Evolutionary conservation across 1,140 invertebrate genomes (phyloP).

Genomic region (Propsilocerus akamusi): DNA sequence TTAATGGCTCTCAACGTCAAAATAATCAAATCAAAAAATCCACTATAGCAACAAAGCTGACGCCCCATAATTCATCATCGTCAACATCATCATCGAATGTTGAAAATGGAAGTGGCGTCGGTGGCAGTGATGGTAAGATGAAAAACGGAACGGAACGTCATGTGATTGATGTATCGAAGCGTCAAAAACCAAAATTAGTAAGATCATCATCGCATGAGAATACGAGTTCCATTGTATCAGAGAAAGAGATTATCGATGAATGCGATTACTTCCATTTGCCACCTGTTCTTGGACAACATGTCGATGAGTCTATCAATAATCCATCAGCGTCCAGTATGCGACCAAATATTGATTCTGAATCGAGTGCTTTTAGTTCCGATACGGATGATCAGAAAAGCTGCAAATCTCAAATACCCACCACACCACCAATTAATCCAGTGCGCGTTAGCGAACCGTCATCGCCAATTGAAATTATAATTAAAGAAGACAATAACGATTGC

Average conservation of each 20-base stretch:
- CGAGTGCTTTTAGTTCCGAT: conserved; percentile 33
- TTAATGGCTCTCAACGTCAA: conserved; percentile 16
- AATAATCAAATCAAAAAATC: conserved; percentile 5
- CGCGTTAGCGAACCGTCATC: not conserved
- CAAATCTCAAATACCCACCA: conserved; percentile 18
- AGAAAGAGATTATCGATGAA: not conserved
- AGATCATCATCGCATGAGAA: conserved; percentile 12
- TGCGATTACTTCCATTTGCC: conserved; percentile 37
- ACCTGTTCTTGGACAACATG: conserved; percentile 37
- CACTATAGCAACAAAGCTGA: not conserved
- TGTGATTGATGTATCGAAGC: conserved; percentile 8
- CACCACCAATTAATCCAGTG: not conserved
- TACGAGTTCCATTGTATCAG: not conserved
- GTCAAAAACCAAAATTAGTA: conserved; percentile 7
- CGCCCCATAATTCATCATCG: not conserved
- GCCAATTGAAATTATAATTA: not conserved
- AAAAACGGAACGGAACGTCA: conserved; percentile 8
- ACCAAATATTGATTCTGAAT: conserved; percentile 42
- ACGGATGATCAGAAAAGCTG: conserved; percentile 27
- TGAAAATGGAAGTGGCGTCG: not conserved
- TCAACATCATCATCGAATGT: not conserved
- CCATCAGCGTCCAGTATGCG: conserved; percentile 37
- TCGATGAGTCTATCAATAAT: conserved; percentile 15
- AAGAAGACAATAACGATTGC: not conserved
- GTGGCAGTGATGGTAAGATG: not conserved